Conservation (phyloP, 2,888 invertebrate species). For the Leptopilina drosophilae region DNA sequence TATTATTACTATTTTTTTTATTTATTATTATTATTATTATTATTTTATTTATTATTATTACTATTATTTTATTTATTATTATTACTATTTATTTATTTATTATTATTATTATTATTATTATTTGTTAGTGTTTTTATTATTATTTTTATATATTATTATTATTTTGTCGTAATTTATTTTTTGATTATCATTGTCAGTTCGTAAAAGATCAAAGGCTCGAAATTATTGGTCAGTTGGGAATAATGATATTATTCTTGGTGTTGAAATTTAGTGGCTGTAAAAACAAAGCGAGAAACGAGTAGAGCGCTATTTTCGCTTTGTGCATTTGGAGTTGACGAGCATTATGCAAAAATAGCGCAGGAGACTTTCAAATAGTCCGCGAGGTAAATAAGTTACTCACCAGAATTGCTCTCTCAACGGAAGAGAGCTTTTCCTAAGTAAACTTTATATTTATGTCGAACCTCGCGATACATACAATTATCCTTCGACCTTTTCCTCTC, state of each 20-base stretch:
- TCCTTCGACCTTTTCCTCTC: slow-evolving; percentile 4
- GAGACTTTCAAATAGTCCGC: slow-evolving; percentile 51
- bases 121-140: too few relatives aligned
- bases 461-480: slow-evolving; percentile 3
- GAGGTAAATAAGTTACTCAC: slow-evolving; percentile 46
- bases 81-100: too few relatives aligned
- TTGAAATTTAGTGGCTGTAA: slow-evolving; percentile 40
- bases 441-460: slow-evolving; percentile 41
- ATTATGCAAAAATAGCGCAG: slow-evolving; percentile 59
- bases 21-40: too few relatives aligned
- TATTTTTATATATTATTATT: too few relatives aligned
- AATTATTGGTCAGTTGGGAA: background rate
- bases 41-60: too few relatives aligned
- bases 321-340: slow-evolving; percentile 52
- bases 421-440: slow-evolving; percentile 44
- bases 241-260: background rate
- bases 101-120: background rate
- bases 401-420: slow-evolving; percentile 43
- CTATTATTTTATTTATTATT: background rate
- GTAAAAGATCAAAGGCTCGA: slow-evolving; percentile 9
- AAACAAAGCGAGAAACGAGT: slow-evolving; percentile 50
- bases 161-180: too few relatives aligned
- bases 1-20: too few relatives aligned
- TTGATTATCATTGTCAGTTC: background rate
- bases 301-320: slow-evolving; percentile 56